Conservation (phyloP, 35 echinoderm and acorn worm genomes). For the Patiria miniata region DNA sequence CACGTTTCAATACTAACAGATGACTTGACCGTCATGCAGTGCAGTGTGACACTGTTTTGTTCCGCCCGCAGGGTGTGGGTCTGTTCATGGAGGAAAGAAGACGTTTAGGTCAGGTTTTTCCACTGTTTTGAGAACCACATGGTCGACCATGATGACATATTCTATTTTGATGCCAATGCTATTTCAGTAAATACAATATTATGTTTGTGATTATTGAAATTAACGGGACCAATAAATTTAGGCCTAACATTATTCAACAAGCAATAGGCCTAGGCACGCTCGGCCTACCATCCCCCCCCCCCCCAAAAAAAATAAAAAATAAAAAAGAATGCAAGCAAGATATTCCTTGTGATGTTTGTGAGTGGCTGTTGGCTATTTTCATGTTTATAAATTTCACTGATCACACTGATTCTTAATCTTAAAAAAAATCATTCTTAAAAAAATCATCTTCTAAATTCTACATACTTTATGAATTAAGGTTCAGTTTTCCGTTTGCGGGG, state of each 20-base stretch:
- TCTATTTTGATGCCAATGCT: slow-evolving; percentile 4
- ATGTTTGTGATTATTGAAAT: background rate
- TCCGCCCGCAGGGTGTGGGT: background rate
- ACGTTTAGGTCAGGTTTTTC: background rate
- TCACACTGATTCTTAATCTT: background rate
- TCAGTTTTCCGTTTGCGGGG: background rate
- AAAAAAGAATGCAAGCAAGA: background rate
- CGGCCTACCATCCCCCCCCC: too few relatives aligned
- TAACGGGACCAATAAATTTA: background rate
- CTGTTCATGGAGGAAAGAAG: too few relatives aligned
- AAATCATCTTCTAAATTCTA: slow-evolving; percentile 13
- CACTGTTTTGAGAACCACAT: background rate
- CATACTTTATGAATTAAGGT: slow-evolving; percentile 12
- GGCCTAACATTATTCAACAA: too few relatives aligned
- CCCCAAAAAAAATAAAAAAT: background rate
- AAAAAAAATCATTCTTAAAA: too few relatives aligned
- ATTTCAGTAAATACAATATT: background rate
- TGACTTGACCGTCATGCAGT: background rate
- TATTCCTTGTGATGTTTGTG: background rate
- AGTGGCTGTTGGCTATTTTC: too few relatives aligned
- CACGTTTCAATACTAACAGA: slow-evolving; percentile 1
- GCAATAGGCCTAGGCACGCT: too few relatives aligned
- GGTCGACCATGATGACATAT: too few relatives aligned
- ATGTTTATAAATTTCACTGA: background rate
- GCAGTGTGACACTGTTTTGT: too few relatives aligned